Evolutionary conservation across 1,140 invertebrate species (phyloP).

Genomic region (Drosophila sulfurigaster): DNA sequence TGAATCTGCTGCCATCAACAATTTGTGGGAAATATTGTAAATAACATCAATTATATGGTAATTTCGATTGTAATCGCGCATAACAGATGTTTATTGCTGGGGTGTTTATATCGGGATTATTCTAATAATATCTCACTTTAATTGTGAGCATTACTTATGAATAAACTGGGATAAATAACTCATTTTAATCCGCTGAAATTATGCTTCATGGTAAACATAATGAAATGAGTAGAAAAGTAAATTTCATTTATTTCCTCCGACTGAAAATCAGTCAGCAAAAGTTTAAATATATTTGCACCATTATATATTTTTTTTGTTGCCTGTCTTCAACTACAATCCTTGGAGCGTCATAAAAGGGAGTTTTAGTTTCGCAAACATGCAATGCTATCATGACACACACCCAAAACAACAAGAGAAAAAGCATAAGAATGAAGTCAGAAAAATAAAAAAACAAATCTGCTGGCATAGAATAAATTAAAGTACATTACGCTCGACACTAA

Average conservation of each 20-base stretch:
- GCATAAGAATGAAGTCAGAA: slow-evolving; percentile 42
- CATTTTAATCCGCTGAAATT: no score
- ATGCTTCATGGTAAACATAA: background rate
- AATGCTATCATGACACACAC: slow-evolving; percentile 39
- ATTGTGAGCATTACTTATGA: background rate
- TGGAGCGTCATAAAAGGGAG: slow-evolving; percentile 50
- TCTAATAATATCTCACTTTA: background rate
- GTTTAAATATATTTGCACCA: slow-evolving; percentile 18
- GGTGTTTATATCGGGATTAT: background rate
- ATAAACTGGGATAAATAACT: no score
- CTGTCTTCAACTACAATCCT: slow-evolving; percentile 45
- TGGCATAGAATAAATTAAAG: slow-evolving; percentile 73
- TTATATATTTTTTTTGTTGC: slow-evolving; percentile 20
- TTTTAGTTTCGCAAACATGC: slow-evolving; percentile 47
- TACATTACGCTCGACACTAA: slow-evolving; percentile 70
- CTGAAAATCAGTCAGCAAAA: slow-evolving; percentile 17
- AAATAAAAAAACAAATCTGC: slow-evolving; percentile 53
- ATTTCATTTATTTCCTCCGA: background rate
- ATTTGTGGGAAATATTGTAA: slow-evolving; percentile 23
- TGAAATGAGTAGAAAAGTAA: background rate
- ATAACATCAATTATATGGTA: slow-evolving; percentile 4
- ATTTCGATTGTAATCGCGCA: slow-evolving; percentile 4
- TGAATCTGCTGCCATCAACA: slow-evolving; percentile 21
- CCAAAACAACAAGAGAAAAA: slow-evolving; percentile 20
- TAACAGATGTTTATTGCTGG: background rate